Evolutionary conservation across 1,140 invertebrate genomes (phyloP).

Genomic region (Drosophila carrolli): DNA sequence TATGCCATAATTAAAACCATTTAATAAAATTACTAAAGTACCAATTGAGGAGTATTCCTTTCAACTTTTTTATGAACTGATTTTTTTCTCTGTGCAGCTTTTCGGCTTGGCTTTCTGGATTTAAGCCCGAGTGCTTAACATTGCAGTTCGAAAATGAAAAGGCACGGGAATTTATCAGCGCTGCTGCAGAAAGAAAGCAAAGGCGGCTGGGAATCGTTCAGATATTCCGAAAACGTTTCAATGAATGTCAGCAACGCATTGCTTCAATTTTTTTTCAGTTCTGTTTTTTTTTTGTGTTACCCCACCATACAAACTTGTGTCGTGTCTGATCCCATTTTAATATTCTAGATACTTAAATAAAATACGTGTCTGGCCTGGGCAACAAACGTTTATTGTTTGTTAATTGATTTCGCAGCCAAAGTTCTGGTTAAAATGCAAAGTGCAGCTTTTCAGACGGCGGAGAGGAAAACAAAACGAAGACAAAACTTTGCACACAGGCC

Average conservation of each 20-base stretch:
- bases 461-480: conserved; percentile 4
- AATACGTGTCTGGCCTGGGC: conserved; percentile 81
- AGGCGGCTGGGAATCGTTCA: conserved; percentile 52
- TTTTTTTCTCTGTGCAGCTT: conserved; percentile 53
- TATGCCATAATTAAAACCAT: no score
- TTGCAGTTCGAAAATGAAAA: conserved; percentile 55
- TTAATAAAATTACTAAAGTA: no score
- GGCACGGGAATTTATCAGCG: conserved; percentile 34
- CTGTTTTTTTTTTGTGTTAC: conserved; percentile 4
- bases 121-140: conserved; percentile 37
- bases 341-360: conserved; percentile 84
- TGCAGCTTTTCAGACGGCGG: conserved; percentile 55
- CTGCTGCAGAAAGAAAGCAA: conserved; percentile 64
- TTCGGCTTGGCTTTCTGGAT: conserved; percentile 37
- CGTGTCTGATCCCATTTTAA: conserved; percentile 84
- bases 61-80: no score
- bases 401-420: conserved; percentile 82
- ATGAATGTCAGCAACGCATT: conserved; percentile 79
- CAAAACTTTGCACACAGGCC: conserved; percentile 38
- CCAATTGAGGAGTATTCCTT: no score
- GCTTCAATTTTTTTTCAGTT: conserved; percentile 74
- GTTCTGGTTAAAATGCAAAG: conserved; percentile 83
- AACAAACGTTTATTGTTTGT: conserved; percentile 84
- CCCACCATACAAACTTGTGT: conserved; percentile 39
- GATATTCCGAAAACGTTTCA: conserved; percentile 80